These are phyloP conservation scores for Micromussa lordhowensis DNA, from an alignment of 92 coral and sea anemone genomes.

Conservation along the genomic window DNA sequence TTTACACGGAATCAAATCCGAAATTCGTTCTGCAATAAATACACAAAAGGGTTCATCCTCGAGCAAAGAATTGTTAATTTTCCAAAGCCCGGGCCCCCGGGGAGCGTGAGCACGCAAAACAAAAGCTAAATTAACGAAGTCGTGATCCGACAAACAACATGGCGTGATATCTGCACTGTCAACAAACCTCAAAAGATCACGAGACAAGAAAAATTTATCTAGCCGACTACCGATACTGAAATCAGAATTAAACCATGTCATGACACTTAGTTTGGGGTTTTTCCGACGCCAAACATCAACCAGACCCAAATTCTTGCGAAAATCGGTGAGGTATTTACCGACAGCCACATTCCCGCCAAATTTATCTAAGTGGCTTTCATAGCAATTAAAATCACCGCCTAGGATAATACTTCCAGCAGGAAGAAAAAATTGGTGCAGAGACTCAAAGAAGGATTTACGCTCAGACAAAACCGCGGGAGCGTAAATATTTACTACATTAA, in stretches of 20 bases:
- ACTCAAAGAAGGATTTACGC: conserved; percentile 29
- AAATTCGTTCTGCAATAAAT: neutral
- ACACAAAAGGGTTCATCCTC: neutral
- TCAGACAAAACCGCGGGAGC: conserved; percentile 49
- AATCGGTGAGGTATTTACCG: neutral
- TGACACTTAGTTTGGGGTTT: neutral
- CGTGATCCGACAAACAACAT: conserved; percentile 46
- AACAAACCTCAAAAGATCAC: neutral
- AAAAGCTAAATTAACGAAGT: neutral
- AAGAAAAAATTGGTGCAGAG: conserved; percentile 19
- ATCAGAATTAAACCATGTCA: conserved; percentile 38
- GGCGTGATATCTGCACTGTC: conserved; percentile 10
- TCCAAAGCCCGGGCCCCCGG: conserved; percentile 39
- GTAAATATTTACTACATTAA: conserved; percentile 35
- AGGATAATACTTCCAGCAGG: neutral
- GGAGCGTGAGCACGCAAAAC: neutral
- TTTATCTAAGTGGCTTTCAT: conserved; percentile 27
- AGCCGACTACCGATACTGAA: neutral
- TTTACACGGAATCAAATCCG: neutral
- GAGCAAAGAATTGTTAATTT: conserved; percentile 12
- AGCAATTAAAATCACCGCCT: conserved; percentile 59
- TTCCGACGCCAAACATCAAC: conserved; percentile 30
- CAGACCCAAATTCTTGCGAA: neutral
- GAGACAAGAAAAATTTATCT: conserved; percentile 31
- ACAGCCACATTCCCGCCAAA: conserved; percentile 19